phyloP scores from a whole-genome alignment of 2,888 invertebrate genomes.

The Rhagophthalmus giganteus region DNA sequence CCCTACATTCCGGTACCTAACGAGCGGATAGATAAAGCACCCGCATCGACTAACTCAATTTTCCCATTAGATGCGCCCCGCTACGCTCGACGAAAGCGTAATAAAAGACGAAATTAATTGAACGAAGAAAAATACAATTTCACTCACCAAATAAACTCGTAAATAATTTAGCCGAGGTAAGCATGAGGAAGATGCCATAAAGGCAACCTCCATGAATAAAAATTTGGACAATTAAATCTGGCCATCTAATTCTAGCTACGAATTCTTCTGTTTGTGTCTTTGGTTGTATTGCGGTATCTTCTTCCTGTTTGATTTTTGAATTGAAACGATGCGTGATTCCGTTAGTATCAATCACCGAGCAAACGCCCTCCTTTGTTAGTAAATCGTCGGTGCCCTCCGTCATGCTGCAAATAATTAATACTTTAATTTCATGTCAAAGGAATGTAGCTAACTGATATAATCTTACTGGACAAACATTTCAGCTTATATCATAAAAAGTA shows the following conservation, averaged over 20 bases:
- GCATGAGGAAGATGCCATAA: conserved; percentile 70
- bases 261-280: conserved; percentile 51
- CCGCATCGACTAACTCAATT: too few relatives aligned
- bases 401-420: conserved; percentile 20
- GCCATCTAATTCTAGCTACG: conserved; percentile 69
- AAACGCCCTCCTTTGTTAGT: conserved; percentile 19
- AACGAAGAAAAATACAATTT: too few relatives aligned
- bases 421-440: too few relatives aligned
- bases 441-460: too few relatives aligned
- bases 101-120: too few relatives aligned
- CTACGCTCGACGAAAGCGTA: too few relatives aligned
- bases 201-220: conserved; percentile 70
- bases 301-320: conserved; percentile 7
- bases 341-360: conserved; percentile 7
- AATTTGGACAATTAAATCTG: conserved; percentile 70
- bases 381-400: conserved; percentile 29
- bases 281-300: conserved; percentile 2
- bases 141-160: conserved; percentile 77
- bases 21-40: too few relatives aligned
- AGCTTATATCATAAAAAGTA: too few relatives aligned
- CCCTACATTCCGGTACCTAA: too few relatives aligned
- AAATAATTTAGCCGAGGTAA: conserved; percentile 63
- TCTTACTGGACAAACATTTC: too few relatives aligned
- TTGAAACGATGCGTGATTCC: conserved; percentile 16
- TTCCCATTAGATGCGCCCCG: too few relatives aligned